Evolutionary conservation across 92 coral and sea anemone genomes (phyloP), one percentile per base, ranked within the genome.

Genomic region (Meandrina meandrites): DNA sequence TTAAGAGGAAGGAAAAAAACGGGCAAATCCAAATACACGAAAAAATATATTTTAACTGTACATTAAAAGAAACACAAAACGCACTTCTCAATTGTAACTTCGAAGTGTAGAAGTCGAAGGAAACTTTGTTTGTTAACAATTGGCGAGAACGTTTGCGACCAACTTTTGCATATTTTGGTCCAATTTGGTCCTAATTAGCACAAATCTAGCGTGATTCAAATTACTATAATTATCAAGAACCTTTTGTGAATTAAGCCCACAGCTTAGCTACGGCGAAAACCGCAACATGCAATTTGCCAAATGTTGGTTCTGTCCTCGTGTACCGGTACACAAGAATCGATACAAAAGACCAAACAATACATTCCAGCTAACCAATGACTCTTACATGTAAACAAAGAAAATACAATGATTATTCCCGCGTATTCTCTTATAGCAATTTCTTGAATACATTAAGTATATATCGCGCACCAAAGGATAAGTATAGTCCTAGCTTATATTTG

Each of bases 231-330:
- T 50, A 50, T 50, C 60, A 27, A 45, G 13, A 76, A 47, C 80
- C 80, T 47, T 76, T 45, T 76, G 80, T 76, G 60, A 76, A 17
- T 78, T 24, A 53, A 19, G 51, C 11, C 81, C 31, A 78, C 37
- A 40, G 15, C 81, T 14, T n/a, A 17, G n/a, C n/a, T 31, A 51
- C 32, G 64, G 34, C 22, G 4, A 6, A 27, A 76, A 76, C 16
- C 50, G 34, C 17, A 30, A 71, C 19, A 22, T 35, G 45, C 6
- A 40, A 40, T 40, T 40, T 40, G n/a, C n/a, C n/a, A n/a, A n/a
- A n/a, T n/a, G n/a, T n/a, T n/a, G n/a, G n/a, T n/a, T n/a, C n/a
- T n/a, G n/a, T n/a, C n/a, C n/a, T n/a, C n/a, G n/a, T n/a, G n/a
- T n/a, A n/a, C n/a, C n/a, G n/a, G n/a, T n/a, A n/a, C n/a, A n/a